A percentile compares a stretch with the other conserved stretches of the same genome.
phyloP scores from a whole-genome alignment of 1,140 invertebrate species.

The Drosophila santomea region DNA sequence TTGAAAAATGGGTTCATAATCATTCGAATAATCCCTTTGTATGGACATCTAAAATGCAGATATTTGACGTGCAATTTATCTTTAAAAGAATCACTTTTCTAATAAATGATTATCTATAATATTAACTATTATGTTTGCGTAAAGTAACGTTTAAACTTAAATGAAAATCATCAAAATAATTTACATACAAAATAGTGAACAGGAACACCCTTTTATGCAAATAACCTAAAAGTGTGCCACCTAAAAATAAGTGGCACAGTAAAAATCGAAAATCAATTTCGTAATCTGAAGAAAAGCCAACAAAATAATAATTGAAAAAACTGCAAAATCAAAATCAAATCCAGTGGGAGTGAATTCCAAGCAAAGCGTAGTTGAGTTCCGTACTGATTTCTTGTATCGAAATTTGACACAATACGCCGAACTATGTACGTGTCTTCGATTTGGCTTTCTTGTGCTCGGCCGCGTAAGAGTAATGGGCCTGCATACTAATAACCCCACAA shows the following conservation, averaged over 20 bases:
- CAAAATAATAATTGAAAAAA: conserved; percentile 45
- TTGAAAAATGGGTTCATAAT: not conserved
- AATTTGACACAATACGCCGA: conserved; percentile 80
- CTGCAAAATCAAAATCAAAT: conserved; percentile 43
- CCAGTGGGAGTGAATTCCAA: conserved; percentile 57
- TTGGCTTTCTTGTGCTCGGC: conserved; percentile 68
- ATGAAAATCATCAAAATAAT: too few relatives aligned
- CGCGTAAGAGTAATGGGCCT: conserved; percentile 68
- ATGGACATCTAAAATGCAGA: too few relatives aligned
- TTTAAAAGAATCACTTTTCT: too few relatives aligned
- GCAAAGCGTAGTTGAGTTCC: conserved; percentile 73
- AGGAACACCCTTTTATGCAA: conserved; percentile 1
- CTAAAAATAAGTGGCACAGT: conserved; percentile 48
- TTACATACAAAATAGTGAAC: too few relatives aligned
- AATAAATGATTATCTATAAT: too few relatives aligned
- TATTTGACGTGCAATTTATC: too few relatives aligned
- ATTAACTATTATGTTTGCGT: too few relatives aligned
- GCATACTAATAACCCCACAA: conserved; percentile 73
- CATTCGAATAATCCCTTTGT: too few relatives aligned
- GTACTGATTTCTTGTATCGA: conserved; percentile 83
- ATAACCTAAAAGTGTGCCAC: conserved; percentile 30
- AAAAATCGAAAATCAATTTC: conserved; percentile 65
- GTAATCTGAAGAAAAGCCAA: conserved; percentile 62
- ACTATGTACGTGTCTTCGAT: conserved; percentile 75
- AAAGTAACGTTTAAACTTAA: too few relatives aligned